These are phyloP conservation scores for Hyperopisus bebe DNA, from an alignment of 2,113 vertebrate genomes.

Conservation along the genomic window DNA sequence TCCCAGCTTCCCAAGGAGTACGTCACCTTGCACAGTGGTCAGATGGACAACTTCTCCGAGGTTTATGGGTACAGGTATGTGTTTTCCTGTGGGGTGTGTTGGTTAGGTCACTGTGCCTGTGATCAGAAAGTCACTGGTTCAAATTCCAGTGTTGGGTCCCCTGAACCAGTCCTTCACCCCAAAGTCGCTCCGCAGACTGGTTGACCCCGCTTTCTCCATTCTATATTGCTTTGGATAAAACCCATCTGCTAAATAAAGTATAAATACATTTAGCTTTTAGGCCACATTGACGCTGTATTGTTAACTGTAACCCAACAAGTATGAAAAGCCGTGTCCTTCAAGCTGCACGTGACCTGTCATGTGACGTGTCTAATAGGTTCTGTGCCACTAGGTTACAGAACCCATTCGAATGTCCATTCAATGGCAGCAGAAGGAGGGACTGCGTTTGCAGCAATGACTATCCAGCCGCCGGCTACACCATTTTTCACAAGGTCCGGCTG, in stretches of 20 bases:
- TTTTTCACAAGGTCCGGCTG: slow-evolving; percentile 84
- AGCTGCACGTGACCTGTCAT: background rate
- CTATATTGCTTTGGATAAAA: background rate
- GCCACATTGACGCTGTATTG: background rate
- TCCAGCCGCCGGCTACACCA: slow-evolving; percentile 76
- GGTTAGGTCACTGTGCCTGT: background rate
- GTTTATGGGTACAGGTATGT: slow-evolving; percentile 79
- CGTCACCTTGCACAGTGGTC: slow-evolving; percentile 76
- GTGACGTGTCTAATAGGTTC: background rate
- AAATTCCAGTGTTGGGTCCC: background rate
- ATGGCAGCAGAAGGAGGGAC: slow-evolving; percentile 81
- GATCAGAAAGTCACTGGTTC: background rate
- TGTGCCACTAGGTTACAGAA: slow-evolving; percentile 71
- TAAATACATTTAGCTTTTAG: background rate
- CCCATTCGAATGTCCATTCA: slow-evolving; percentile 88
- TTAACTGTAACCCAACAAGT: background rate
- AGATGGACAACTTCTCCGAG: slow-evolving; percentile 93
- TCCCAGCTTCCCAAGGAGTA: slow-evolving; percentile 81
- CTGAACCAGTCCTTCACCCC: background rate
- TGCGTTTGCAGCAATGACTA: slow-evolving; percentile 83
- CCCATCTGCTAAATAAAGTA: background rate
- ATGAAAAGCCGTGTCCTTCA: background rate
- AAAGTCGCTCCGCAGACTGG: background rate
- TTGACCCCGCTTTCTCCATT: background rate
- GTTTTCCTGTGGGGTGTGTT: background rate